Base-by-base conservation (phyloP, 2,888 invertebrate species). In the Drosophila barbarae region DNA sequence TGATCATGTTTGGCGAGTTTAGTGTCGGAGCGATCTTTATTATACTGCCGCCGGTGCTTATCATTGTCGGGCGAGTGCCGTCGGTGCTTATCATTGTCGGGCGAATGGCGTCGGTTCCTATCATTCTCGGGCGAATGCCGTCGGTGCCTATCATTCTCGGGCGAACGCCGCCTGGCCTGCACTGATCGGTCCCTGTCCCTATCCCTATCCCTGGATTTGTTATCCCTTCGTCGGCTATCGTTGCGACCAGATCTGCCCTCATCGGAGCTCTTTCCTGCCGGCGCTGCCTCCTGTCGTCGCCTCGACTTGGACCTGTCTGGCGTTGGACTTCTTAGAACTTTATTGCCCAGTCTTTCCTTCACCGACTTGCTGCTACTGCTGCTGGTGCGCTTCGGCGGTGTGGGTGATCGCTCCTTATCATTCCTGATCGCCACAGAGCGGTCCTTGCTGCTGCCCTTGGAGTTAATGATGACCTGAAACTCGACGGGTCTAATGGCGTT, bases 401-500 rank as follows among this genome's bases (percentile, higher is more conserved):
- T 79, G 61, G 59, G 56, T 8, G 78, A 76, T 23, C 78, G 79
- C n/a, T 77, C 77, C 58, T 55, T 74, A 49, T 86, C 85, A 28
- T 54, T 66, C 71, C 78, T 73, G 5, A 83, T 56, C 28, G 85
- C 79, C 15, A 86, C 68, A 0, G 84, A 74, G 30, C 80, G 88
- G 89, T 73, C 91, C 90, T 79, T 90, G 88, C 77, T 87, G 74
- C 57, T 91, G 79, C 88, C 92, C 91, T 76, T 77, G 1, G 71
- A 59, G 87, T 75, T 91, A 88, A 80, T 90, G 88, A 73, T 87
- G 85, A 84, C 91, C 73, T 84, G 86, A 69, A 84, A 85, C 90
- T 95, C 95, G 53, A 94, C 93, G 0, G 94, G 94, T 61, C 94
- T 91, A 46, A 95, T 93, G 0, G 95, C 95, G 84, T 94, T 95